Conservation (phyloP, 2,797 vertebrate genomes). For the Podarcis siculus region DNA sequence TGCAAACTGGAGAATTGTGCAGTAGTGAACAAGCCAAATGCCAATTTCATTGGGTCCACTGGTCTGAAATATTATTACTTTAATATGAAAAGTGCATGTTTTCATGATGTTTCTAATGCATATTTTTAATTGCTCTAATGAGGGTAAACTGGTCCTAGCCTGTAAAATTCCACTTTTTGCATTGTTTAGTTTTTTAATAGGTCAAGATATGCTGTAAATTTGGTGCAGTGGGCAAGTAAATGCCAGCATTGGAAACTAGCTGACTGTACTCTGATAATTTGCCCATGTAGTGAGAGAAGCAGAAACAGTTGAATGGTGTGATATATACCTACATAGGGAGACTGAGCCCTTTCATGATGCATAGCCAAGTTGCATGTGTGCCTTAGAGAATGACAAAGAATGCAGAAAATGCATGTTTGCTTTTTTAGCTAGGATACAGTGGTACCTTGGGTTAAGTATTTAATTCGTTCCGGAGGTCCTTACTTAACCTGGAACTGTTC, state of each 20-base stretch:
- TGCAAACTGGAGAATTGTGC: neutral
- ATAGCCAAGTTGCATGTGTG: no score
- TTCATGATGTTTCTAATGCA: neutral
- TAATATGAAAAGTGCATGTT: neutral
- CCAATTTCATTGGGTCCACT: neutral
- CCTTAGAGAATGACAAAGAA: no score
- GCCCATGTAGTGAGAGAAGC: no score
- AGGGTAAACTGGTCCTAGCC: neutral
- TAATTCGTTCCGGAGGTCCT: no score
- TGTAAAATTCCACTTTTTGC: neutral
- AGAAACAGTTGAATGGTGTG: no score
- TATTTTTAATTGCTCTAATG: neutral
- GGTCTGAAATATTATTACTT: neutral
- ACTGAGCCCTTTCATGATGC: no score
- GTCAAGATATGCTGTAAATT: neutral
- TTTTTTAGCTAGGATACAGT: no score
- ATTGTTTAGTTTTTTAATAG: neutral
- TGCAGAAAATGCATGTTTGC: no score
- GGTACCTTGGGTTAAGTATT: no score
- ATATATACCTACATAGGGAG: no score
- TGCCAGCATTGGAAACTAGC: neutral
- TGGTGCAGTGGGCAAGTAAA: neutral
- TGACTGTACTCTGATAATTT: no score
- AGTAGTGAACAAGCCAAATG: neutral
- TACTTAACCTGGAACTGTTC: no score